Evolutionary conservation across 2,888 invertebrate genomes (phyloP).

Genomic region (Vannuccia rotundouncinata): DNA sequence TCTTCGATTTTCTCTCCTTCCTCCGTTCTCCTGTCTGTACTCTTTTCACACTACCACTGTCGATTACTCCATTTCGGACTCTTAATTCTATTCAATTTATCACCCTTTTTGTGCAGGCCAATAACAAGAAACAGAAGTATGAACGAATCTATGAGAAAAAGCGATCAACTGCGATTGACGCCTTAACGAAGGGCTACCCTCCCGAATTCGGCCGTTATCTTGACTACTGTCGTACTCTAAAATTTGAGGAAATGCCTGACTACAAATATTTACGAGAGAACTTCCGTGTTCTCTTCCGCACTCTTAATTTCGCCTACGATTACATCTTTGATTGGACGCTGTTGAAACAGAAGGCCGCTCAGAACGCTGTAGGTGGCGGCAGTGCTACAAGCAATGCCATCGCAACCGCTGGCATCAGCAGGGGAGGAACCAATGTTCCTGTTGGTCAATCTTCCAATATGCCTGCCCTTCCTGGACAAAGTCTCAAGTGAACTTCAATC

Average conservation of each 20-base stretch:
- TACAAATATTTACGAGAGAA: conserved; percentile 38
- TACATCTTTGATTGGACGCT: conserved; percentile 99
- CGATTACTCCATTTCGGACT: too few species aligned
- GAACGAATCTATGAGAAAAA: conserved; percentile 99
- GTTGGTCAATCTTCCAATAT: not conserved
- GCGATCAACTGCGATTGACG: conserved; percentile 86
- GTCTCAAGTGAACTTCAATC: not conserved
- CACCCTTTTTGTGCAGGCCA: conserved; percentile 69
- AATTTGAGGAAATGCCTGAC: conserved; percentile 40
- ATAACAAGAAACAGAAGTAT: conserved; percentile 97
- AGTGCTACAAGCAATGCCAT: not conserved
- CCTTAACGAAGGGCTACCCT: conserved; percentile 64
- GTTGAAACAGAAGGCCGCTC: conserved; percentile 59
- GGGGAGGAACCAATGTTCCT: not conserved
- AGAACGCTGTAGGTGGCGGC: not conserved
- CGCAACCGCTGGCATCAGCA: not conserved
- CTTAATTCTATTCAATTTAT: too few species aligned
- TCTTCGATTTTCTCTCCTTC: not conserved
- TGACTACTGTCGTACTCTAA: conserved; percentile 37
- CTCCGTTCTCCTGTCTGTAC: not conserved
- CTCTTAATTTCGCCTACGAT: conserved; percentile 96
- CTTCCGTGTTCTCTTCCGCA: conserved; percentile 62
- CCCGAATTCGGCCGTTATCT: conserved; percentile 40
- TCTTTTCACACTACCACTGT: not conserved
- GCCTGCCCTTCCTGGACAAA: not conserved